Base-by-base conservation (phyloP, 2,797 vertebrate genomes). In the Dendrocincla fuliginosa region DNA sequence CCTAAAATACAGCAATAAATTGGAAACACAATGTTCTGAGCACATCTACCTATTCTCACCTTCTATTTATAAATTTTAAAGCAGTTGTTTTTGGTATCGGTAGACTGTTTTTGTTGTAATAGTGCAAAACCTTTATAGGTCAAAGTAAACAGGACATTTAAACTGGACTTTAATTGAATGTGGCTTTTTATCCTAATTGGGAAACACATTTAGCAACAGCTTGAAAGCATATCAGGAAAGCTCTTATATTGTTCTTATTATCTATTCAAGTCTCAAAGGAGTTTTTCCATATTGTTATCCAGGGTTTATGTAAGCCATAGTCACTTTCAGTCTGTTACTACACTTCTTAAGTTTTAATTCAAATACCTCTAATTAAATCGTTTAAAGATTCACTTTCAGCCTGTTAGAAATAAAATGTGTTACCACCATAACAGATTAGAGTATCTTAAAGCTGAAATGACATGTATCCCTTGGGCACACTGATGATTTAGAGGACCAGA, bases 351-450 rank as follows among this genome's bases (percentile, higher is more conserved):
- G 33, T 76, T 97, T 90, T 95, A 84, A 86, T 78, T 91, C 2
- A 7, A 67, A 59, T 88, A 20, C 13, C 16, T 91, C 49, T 93
- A 50, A 80, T 56, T 55, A 93, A 77, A 46, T 65, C 0, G 89
- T 88, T 86, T 93, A 59, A 80, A 90, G 42, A 89, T 86, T 97
- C 79, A 70, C 91, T 96, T 95, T 50, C 42, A 89, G 49, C 84
- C 83, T 42, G 69, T 96, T 80, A 92, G 76, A 79, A 93, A 63
- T 83, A 81, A 96, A 96, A 68, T 68, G 77, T 50, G 22, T 91
- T 84, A 7, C n/a, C 13, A 59, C 20, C 64, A n/a, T 57, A 95
- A 93, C 55, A 33, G 55, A 84, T 87, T 92, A 70, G 52, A 81
- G 59, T 81, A 81, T 75, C 90, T 60, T 79, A 87, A 80, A 89